phyloP scores from a whole-genome alignment of 2,888 invertebrate genomes.

The Drosophila rubida region DNA sequence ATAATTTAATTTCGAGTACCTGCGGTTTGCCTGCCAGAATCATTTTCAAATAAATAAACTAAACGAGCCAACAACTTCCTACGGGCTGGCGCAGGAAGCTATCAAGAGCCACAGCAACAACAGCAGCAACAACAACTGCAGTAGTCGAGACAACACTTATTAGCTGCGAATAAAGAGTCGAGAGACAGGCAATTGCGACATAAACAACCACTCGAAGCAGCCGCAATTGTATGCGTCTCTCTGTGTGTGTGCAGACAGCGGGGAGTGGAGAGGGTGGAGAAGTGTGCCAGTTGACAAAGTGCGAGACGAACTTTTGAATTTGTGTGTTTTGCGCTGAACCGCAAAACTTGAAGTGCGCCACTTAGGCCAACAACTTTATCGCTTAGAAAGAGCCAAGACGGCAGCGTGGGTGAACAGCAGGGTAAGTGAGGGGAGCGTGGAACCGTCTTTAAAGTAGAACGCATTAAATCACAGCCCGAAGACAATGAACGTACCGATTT shows the following conservation, averaged over 20 bases:
- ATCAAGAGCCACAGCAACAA: slow-evolving; percentile 37
- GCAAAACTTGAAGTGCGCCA: slow-evolving; percentile 64
- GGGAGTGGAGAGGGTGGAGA: background rate
- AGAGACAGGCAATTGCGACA: slow-evolving; percentile 67
- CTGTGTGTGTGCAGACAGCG: slow-evolving; percentile 15
- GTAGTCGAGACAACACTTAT: slow-evolving; percentile 48
- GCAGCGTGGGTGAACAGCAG: background rate
- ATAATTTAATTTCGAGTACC: slow-evolving; percentile 75
- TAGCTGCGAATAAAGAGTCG: slow-evolving; percentile 48
- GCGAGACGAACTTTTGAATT: slow-evolving; percentile 64
- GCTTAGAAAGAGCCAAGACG: slow-evolving; percentile 35
- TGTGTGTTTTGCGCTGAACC: slow-evolving; percentile 66
- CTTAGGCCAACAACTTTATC: slow-evolving; percentile 69
- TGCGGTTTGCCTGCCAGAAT: slow-evolving; percentile 58
- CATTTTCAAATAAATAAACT: slow-evolving; percentile 73
- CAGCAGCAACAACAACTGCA: slow-evolving; percentile 6
- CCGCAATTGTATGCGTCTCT: slow-evolving; percentile 17
- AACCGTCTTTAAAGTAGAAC: slow-evolving; percentile 22
- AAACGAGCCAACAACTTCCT: slow-evolving; percentile 50
- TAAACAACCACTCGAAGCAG: slow-evolving; percentile 63
- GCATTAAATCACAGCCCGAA: slow-evolving; percentile 46
- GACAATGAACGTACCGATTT: slow-evolving; percentile 37
- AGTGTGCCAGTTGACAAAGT: slow-evolving; percentile 62
- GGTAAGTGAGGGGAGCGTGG: background rate
- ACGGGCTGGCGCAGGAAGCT: slow-evolving; percentile 31